phyloP scores from a whole-genome alignment of 2,888 invertebrate species.

The Heliconius ismenius region DNA sequence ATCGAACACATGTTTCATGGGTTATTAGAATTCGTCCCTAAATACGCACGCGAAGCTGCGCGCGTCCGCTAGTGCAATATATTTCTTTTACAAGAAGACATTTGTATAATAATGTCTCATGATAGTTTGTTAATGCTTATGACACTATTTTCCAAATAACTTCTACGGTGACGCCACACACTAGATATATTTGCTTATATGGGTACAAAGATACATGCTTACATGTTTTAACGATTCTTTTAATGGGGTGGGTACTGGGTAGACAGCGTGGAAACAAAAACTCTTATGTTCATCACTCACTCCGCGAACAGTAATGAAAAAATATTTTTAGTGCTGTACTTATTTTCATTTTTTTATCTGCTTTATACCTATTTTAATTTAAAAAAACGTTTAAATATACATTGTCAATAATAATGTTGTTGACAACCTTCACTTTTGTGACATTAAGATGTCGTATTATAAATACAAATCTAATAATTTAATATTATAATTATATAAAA shows the following conservation, averaged over 20 bases:
- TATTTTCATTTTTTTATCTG: not conserved
- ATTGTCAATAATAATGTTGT: not conserved
- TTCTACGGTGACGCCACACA: not conserved
- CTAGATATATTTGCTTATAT: not conserved
- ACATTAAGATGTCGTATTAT: too few relatives aligned
- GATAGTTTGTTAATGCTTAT: not conserved
- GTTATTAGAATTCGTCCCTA: too few relatives aligned
- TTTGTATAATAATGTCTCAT: not conserved
- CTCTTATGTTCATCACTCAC: constrained; percentile 13
- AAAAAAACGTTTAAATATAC: not conserved
- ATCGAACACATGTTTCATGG: too few relatives aligned
- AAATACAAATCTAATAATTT: too few relatives aligned
- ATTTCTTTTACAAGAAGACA: too few relatives aligned
- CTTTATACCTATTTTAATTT: not conserved
- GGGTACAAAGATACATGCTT: not conserved
- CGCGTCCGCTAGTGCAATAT: too few relatives aligned
- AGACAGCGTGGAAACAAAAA: constrained; percentile 12
- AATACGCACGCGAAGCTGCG: too few relatives aligned
- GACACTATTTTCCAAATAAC: not conserved
- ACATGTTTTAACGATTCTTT: constrained; percentile 7
- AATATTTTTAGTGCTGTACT: not conserved
- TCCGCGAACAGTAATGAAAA: not conserved
- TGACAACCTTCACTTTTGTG: too few relatives aligned
- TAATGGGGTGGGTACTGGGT: constrained; percentile 3
- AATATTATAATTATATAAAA: too few relatives aligned